A percentile compares a stretch with the other conserved stretches of the same genome.
These are phyloP conservation scores for Anomalospiza imberbis DNA, from an alignment of 2,797 vertebrate genomes.

Conservation along the genomic window DNA sequence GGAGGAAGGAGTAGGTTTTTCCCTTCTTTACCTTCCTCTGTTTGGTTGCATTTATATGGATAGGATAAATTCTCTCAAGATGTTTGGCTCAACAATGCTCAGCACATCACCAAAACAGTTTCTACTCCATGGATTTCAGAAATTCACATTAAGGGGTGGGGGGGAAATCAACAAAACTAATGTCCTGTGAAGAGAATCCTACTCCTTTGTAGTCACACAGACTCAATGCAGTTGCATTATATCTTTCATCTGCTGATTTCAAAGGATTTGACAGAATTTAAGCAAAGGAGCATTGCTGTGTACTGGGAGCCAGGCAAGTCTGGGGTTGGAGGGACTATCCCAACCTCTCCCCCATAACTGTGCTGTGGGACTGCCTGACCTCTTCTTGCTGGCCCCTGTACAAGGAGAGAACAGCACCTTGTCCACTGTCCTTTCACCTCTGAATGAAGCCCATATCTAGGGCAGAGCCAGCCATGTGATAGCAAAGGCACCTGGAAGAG, in stretches of 20 bases:
- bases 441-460: neutral
- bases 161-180: neutral
- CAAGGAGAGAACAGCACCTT: neutral
- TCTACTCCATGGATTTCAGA: neutral
- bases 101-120: neutral
- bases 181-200: neutral
- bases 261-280: neutral
- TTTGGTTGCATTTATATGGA: neutral
- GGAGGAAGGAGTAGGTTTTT: neutral
- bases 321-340: neutral
- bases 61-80: neutral
- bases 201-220: neutral
- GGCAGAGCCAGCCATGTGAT: neutral
- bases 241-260: neutral
- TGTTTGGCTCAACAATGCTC: neutral
- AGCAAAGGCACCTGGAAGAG: neutral
- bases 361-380: neutral
- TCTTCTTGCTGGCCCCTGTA: fast-evolving
- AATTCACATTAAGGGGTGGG: neutral
- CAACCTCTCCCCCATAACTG: neutral
- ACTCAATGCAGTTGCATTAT: neutral
- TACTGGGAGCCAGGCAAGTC: neutral
- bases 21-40: neutral
- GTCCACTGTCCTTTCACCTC: neutral
- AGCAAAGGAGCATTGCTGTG: fast-evolving